These are phyloP conservation scores for Taenioides sp. DNA, from an alignment of 2,797 vertebrate genomes.

Conservation along the genomic window DNA sequence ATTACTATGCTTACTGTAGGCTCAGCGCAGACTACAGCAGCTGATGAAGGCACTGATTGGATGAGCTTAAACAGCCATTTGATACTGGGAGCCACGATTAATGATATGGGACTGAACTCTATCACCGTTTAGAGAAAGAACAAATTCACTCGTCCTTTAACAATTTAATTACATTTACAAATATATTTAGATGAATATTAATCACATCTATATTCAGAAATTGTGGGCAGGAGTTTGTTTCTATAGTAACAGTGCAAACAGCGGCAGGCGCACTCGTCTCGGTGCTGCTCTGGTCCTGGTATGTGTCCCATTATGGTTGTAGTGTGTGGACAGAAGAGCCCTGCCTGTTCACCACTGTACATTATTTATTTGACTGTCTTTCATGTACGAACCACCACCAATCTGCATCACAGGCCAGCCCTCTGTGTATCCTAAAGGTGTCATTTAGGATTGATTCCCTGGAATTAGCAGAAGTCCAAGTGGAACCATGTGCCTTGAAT, in stretches of 20 bases:
- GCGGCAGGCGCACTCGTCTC: slow-evolving; percentile 46
- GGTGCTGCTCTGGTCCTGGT: slow-evolving; percentile 55
- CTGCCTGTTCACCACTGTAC: slow-evolving; percentile 63
- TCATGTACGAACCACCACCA: slow-evolving; percentile 77
- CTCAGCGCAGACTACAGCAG: slow-evolving; percentile 51
- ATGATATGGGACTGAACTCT: slow-evolving; percentile 53
- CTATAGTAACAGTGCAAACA: slow-evolving; percentile 60
- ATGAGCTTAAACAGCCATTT: slow-evolving; percentile 69
- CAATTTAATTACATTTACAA: slow-evolving; percentile 33
- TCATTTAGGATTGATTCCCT: slow-evolving; percentile 79
- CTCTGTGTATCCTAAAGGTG: slow-evolving; percentile 74
- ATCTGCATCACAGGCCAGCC: slow-evolving; percentile 75
- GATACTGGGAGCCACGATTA: slow-evolving; percentile 59
- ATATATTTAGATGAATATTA: slow-evolving; percentile 27
- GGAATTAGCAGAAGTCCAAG: slow-evolving; percentile 74
- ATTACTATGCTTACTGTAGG: slow-evolving; percentile 74
- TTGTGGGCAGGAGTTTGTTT: slow-evolving; percentile 51
- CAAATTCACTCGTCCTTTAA: slow-evolving; percentile 46
- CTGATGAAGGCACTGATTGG: slow-evolving; percentile 74
- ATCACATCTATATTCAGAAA: slow-evolving; percentile 29
- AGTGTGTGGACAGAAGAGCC: slow-evolving; percentile 67
- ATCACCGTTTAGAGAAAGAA: slow-evolving; percentile 53
- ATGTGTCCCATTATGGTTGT: slow-evolving; percentile 75
- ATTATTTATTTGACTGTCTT: slow-evolving; percentile 81
- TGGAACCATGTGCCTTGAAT: slow-evolving; percentile 71